These are phyloP conservation scores for Aphyosemion australe DNA, from an alignment of 2,113 vertebrate species.

Conservation along the genomic window DNA sequence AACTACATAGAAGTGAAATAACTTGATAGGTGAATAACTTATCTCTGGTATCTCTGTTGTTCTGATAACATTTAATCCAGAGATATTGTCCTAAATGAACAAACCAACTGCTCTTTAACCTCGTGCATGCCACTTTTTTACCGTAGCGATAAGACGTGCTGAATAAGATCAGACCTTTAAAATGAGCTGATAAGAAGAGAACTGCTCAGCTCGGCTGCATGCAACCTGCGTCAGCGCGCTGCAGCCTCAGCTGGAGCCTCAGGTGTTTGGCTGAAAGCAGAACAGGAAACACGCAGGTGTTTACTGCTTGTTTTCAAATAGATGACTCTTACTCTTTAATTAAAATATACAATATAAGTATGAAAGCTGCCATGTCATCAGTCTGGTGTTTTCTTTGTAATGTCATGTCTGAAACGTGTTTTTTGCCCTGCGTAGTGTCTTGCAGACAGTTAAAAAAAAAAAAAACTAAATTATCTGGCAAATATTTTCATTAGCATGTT, in stretches of 20 bases:
- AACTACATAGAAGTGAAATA: too few species aligned
- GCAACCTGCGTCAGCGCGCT: slow-evolving; percentile 9
- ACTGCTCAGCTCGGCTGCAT: slow-evolving; percentile 15
- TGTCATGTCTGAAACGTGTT: too few species aligned
- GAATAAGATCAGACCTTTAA: slow-evolving; percentile 17
- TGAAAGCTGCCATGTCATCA: too few species aligned
- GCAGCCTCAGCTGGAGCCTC: slow-evolving; percentile 13
- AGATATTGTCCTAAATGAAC: slow-evolving; percentile 1
- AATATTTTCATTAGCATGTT: too few species aligned
- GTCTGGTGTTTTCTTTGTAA: too few species aligned
- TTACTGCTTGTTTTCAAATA: slow-evolving; percentile 4
- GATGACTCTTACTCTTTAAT: background rate
- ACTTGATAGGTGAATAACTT: too few species aligned
- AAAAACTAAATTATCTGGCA: too few species aligned
- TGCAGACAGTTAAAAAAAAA: too few species aligned
- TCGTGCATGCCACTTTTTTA: slow-evolving; percentile 12
- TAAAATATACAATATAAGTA: background rate
- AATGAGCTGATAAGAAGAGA: slow-evolving; percentile 41
- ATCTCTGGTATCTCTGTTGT: background rate
- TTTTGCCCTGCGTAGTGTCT: too few species aligned
- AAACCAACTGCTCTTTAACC: slow-evolving; percentile 35
- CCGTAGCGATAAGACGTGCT: slow-evolving; percentile 44
- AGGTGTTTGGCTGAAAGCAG: slow-evolving; percentile 13
- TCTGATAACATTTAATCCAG: slow-evolving; percentile 16
- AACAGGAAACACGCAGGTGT: slow-evolving; percentile 11